Conservation (phyloP, 2,797 vertebrate species). For the Fistularia tabacaria region DNA sequence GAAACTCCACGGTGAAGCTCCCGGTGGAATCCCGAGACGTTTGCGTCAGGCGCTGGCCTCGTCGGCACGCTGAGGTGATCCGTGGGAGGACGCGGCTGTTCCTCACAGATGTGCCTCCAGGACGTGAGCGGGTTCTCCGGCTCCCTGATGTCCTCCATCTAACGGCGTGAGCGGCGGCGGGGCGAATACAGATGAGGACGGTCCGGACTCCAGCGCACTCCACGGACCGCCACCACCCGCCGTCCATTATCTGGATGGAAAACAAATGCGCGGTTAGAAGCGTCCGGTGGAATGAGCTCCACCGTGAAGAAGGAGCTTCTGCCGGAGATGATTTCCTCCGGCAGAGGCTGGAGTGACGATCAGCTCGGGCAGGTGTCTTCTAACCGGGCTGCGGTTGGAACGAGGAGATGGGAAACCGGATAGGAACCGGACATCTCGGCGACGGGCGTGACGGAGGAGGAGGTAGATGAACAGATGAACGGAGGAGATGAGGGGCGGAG, state of each 20-base stretch:
- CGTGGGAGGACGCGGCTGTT: constrained; percentile 27
- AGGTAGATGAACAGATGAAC: constrained; percentile 19
- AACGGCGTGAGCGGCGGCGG: constrained; percentile 5
- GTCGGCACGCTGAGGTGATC: constrained; percentile 22
- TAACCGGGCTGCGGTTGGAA: no score
- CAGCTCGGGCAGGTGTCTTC: no score
- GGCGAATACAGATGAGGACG: constrained; percentile 13
- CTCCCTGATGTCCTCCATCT: constrained; percentile 30
- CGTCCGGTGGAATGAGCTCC: no score
- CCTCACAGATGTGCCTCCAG: constrained; percentile 35
- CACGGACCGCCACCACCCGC: constrained; percentile 1
- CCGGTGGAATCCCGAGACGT: no score
- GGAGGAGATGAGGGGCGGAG: no score
- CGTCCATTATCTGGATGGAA: not conserved
- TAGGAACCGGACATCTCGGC: constrained; percentile 5
- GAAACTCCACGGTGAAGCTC: no score
- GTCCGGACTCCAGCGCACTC: no score
- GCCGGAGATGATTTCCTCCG: no score
- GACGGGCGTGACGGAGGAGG: constrained; percentile 47
- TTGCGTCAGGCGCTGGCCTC: no score
- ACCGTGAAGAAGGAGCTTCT: no score
- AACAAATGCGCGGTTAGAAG: not conserved
- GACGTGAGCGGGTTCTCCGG: constrained; percentile 10
- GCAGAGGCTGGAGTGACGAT: no score
- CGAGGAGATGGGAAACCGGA: constrained; percentile 11